Percentiles rank a stretch among this genome's conserved stretches.
These are phyloP conservation scores for Eulemur albifrons DNA, from an alignment of 2,797 vertebrate species.

Conservation along the genomic window DNA sequence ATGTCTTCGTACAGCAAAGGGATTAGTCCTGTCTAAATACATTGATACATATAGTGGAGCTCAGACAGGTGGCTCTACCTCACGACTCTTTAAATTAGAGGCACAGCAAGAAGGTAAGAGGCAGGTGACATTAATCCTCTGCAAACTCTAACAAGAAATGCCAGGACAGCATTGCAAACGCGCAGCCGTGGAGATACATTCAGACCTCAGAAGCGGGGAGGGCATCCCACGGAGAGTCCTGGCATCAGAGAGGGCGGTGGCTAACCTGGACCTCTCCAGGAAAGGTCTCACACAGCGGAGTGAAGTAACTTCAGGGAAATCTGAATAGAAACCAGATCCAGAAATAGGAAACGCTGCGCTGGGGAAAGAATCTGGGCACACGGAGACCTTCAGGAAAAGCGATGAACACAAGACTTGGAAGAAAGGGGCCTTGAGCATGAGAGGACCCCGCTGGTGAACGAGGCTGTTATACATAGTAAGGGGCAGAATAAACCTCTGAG, in stretches of 20 bases:
- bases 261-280: neutral
- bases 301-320: neutral
- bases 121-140: neutral
- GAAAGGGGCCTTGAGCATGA: neutral
- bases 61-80: slow-evolving; percentile 41
- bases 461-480: neutral
- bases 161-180: neutral
- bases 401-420: accelerated
- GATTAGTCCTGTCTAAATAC: neutral
- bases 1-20: neutral
- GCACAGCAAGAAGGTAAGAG: neutral
- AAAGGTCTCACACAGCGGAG: neutral
- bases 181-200: neutral
- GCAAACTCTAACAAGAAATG: neutral
- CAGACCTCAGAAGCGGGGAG: neutral
- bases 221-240: neutral
- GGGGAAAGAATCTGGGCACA: neutral
- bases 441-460: neutral
- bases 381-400: neutral
- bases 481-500: neutral
- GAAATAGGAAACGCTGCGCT: neutral
- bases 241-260: neutral
- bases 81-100: slow-evolving; percentile 20
- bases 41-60: neutral
- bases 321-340: neutral